Percentiles rank a stretch among this genome's conserved stretches.
Evolutionary conservation across 2,888 invertebrate species (phyloP).

Genomic region (Bibio marci): DNA sequence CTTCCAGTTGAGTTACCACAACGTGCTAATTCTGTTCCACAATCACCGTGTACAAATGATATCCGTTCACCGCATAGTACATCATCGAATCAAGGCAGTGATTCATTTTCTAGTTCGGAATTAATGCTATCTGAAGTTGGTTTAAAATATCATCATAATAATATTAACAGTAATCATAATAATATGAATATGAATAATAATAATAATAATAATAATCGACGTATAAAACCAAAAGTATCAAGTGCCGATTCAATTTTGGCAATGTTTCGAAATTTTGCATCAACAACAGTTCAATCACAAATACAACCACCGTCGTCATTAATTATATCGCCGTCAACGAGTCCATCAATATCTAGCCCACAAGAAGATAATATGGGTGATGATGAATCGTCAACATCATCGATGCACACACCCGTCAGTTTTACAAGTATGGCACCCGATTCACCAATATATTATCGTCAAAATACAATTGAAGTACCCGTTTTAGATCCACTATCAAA

Average conservation of each 20-base stretch:
- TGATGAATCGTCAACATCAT: conserved; percentile 54
- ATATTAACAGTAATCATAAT: conserved; percentile 27
- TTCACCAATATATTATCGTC: conserved; percentile 36
- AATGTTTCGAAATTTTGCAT: conserved; percentile 60
- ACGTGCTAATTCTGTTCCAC: conserved; percentile 35
- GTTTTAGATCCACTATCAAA: conserved; percentile 52
- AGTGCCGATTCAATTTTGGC: conserved; percentile 65
- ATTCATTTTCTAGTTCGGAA: conserved; percentile 58
- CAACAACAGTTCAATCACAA: conserved; percentile 36
- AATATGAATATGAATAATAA: too few relatives aligned
- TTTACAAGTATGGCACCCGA: conserved; percentile 39
- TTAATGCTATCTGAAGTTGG: conserved; percentile 42
- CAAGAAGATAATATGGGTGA: conserved; percentile 53
- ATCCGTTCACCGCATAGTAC: conserved; percentile 46
- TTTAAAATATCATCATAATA: conserved; percentile 37
- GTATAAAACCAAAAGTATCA: conserved; percentile 41
- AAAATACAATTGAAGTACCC: conserved; percentile 37
- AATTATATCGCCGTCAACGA: conserved; percentile 47
- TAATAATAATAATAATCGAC: conserved; percentile 19
- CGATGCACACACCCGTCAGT: conserved; percentile 41
- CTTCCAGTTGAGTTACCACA: conserved; percentile 21
- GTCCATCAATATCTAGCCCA: conserved; percentile 56
- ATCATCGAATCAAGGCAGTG: conserved; percentile 59
- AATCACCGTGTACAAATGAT: conserved; percentile 45
- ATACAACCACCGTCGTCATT: conserved; percentile 43